A percentile compares a stretch with the other conserved stretches of the same genome.
Conservation (phyloP, 2,113 vertebrate genomes). For the Takifugu flavidus region DNA sequence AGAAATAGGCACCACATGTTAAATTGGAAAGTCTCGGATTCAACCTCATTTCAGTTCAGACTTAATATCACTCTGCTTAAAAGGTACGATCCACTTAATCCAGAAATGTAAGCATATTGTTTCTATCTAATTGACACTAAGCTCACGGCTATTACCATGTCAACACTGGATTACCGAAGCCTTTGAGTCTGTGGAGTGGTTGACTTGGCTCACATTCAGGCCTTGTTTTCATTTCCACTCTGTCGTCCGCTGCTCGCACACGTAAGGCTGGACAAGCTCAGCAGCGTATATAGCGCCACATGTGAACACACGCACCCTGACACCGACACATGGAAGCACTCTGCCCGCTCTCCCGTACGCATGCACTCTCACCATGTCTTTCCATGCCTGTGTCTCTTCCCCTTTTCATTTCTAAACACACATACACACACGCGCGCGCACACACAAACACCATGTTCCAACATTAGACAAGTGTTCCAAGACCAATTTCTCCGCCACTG, state of each 20-base stretch:
- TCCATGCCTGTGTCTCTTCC: conserved; percentile 24
- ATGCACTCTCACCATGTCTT: conserved; percentile 28
- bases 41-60: conserved; percentile 30
- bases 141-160: conserved; percentile 75
- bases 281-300: conserved; percentile 48
- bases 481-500: conserved; percentile 53
- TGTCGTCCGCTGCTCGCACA: conserved; percentile 60
- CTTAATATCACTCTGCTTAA: conserved; percentile 41
- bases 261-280: conserved; percentile 36
- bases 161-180: conserved; percentile 75
- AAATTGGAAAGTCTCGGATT: conserved; percentile 26
- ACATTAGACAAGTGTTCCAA: conserved; percentile 54
- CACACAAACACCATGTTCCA: conserved; percentile 32
- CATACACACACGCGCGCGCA: not conserved
- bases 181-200: conserved; percentile 72
- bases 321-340: conserved; percentile 14
- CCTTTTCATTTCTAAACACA: conserved; percentile 15
- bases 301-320: conserved; percentile 32
- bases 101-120: conserved; percentile 72
- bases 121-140: conserved; percentile 78
- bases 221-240: conserved; percentile 74
- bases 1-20: not conserved
- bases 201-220: conserved; percentile 72
- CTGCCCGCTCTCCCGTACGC: conserved; percentile 2
- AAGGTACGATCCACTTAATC: conserved; percentile 68